These are phyloP conservation scores for Synanthedon vespiformis DNA, from an alignment of 2,888 invertebrate species.

Conservation along the genomic window DNA sequence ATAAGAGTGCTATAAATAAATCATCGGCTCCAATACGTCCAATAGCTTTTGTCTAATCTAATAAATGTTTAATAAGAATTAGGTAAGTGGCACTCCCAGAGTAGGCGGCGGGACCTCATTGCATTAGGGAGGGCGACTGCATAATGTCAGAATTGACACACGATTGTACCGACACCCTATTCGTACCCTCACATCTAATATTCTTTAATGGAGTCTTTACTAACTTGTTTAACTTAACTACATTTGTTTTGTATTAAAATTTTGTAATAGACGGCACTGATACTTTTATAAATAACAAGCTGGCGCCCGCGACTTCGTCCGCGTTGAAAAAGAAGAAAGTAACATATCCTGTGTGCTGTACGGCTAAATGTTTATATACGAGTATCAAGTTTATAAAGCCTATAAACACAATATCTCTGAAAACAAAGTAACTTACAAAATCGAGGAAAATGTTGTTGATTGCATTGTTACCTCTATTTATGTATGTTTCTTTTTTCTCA, in stretches of 20 bases:
- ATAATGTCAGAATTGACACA: constrained; percentile 50
- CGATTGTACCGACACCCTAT: constrained; percentile 12
- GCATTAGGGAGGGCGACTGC: constrained; percentile 50
- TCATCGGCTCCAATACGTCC: constrained; percentile 48
- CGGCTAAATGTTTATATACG: too few relatives aligned
- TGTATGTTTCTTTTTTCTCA: too few relatives aligned
- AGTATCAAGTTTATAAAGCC: too few relatives aligned
- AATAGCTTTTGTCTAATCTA: constrained; percentile 63
- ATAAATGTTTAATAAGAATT: constrained; percentile 70
- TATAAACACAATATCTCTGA: too few relatives aligned
- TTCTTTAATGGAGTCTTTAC: constrained; percentile 18
- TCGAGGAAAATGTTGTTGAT: too few relatives aligned
- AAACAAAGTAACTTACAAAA: too few relatives aligned
- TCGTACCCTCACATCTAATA: constrained; percentile 11
- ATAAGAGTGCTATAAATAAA: constrained; percentile 62
- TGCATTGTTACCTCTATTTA: too few relatives aligned
- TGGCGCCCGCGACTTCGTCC: too few relatives aligned
- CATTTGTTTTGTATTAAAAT: background rate
- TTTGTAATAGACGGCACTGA: too few relatives aligned
- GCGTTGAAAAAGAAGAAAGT: too few relatives aligned
- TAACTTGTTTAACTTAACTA: constrained; percentile 7
- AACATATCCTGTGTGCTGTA: too few relatives aligned
- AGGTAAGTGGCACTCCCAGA: constrained; percentile 50
- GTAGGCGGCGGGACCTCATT: constrained; percentile 32
- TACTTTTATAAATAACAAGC: background rate